Percentiles rank a stretch among this genome's conserved stretches.
Evolutionary conservation across 2,888 invertebrate genomes (phyloP).

Genomic region (Polydrusus cervinus): DNA sequence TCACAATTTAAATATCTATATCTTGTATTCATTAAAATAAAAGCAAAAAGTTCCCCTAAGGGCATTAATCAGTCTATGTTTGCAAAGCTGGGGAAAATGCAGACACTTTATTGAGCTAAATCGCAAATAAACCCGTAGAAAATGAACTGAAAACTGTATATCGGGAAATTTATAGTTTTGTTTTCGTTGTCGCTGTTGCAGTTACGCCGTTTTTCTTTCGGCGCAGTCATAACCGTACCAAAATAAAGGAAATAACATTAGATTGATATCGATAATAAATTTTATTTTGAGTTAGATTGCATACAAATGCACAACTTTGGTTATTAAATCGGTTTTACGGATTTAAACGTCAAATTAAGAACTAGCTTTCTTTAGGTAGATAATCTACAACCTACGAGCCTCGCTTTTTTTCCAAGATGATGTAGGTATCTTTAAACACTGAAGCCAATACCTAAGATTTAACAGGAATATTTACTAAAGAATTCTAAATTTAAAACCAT

Average conservation of each 20-base stretch:
- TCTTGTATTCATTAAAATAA: conserved; percentile 42
- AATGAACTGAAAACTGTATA: conserved; percentile 70
- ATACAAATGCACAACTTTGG: too few relatives aligned
- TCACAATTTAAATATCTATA: background rate
- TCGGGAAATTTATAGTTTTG: conserved; percentile 70
- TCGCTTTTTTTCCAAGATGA: too few relatives aligned
- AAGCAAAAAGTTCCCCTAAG: conserved; percentile 43
- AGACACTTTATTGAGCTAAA: conserved; percentile 66
- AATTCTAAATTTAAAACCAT: too few relatives aligned
- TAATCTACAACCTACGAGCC: too few relatives aligned
- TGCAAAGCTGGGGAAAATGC: conserved; percentile 61
- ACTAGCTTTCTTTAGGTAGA: too few relatives aligned
- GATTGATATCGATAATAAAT: background rate
- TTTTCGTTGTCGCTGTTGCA: conserved; percentile 66
- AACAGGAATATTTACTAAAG: too few relatives aligned
- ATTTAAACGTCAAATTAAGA: too few relatives aligned
- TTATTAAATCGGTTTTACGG: too few relatives aligned
- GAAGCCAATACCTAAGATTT: too few relatives aligned
- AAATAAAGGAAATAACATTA: background rate
- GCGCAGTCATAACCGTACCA: conserved; percentile 3
- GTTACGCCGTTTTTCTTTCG: conserved; percentile 20
- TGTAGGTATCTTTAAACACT: too few relatives aligned
- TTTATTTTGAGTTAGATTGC: too few relatives aligned
- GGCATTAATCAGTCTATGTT: conserved; percentile 61
- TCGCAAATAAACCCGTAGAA: conserved; percentile 67